Conservation (phyloP, 2,888 invertebrate genomes). For the Cephus rjabovi region DNA sequence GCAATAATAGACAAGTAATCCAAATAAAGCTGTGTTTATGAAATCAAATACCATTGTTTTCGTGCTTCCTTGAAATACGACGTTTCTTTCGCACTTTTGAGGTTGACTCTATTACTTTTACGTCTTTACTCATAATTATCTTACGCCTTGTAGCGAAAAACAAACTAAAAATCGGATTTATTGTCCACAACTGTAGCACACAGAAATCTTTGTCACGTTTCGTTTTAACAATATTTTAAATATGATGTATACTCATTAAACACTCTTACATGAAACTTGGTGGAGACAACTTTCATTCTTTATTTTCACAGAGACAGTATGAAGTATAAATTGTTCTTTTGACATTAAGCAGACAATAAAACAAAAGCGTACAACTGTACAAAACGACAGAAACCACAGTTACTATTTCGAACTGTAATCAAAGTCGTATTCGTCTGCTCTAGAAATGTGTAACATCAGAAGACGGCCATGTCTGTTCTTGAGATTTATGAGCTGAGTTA, state of each 20-base stretch:
- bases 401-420: background rate
- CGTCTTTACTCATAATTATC: background rate
- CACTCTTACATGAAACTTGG: background rate
- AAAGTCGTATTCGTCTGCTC: background rate
- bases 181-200: background rate
- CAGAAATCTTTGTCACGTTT: background rate
- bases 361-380: background rate
- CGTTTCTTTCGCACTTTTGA: background rate
- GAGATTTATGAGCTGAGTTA: background rate
- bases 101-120: background rate
- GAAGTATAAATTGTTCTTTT: background rate
- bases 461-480: background rate
- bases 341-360: background rate
- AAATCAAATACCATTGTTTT: background rate
- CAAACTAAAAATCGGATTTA: background rate
- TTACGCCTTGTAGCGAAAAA: background rate
- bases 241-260: background rate
- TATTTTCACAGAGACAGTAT: background rate
- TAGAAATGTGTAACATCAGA: background rate
- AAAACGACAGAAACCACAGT: background rate
- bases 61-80: background rate
- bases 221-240: background rate
- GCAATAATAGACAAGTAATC: background rate
- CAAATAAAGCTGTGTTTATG: background rate
- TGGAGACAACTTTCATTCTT: background rate